Evolutionary conservation across 2,888 invertebrate genomes (phyloP).

Genomic region (Cantharis lateralis): DNA sequence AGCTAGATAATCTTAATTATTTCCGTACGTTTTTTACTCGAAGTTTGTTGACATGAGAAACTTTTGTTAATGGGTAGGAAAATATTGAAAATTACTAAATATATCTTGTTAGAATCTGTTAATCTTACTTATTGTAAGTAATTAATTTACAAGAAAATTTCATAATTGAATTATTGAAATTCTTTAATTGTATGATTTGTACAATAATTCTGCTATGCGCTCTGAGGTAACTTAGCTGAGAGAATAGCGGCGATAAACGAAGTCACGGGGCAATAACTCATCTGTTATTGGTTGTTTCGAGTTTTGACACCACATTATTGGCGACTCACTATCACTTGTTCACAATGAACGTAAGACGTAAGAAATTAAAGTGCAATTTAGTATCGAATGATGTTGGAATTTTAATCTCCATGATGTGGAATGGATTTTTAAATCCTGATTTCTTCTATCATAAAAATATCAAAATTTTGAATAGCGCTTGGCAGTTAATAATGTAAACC

Average conservation of each 20-base stretch:
- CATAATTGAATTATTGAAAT: neutral
- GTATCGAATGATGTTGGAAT: too few species aligned
- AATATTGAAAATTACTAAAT: neutral
- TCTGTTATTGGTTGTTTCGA: neutral
- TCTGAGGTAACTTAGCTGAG: neutral
- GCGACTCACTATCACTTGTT: too few species aligned
- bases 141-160: neutral
- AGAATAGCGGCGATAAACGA: too few species aligned
- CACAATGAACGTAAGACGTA: too few species aligned
- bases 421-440: too few species aligned
- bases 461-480: too few species aligned
- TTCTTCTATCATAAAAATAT: too few species aligned
- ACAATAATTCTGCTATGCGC: neutral
- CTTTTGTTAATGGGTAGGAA: neutral
- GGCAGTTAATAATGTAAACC: too few species aligned
- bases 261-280: too few species aligned
- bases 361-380: too few species aligned
- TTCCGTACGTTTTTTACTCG: neutral
- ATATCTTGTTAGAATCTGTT: neutral
- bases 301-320: neutral
- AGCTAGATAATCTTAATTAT: slow-evolving; percentile 11
- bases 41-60: slow-evolving; percentile 5
- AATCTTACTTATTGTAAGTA: neutral
- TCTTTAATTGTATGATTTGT: neutral
- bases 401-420: too few species aligned